phyloP scores from a whole-genome alignment of 2,797 vertebrate species.

The Eospalax fontanierii region DNA sequence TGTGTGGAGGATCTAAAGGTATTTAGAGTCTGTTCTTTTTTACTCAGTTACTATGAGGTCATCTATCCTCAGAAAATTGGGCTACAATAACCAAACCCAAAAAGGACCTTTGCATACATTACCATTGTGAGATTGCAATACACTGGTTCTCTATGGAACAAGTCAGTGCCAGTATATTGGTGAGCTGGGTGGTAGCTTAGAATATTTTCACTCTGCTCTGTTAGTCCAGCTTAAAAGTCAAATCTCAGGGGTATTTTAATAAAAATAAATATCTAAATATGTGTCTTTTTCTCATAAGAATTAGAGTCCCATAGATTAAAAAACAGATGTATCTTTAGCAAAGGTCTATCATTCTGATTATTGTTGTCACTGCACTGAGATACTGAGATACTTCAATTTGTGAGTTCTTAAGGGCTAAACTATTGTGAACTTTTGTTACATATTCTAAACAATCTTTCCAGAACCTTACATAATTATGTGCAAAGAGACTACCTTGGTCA shows the following conservation, averaged over 20 bases:
- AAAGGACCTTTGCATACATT: background rate
- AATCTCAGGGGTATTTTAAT: background rate
- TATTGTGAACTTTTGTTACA: conserved; percentile 35
- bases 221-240: background rate
- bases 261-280: background rate
- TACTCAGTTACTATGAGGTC: background rate
- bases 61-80: background rate
- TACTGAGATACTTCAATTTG: conserved; percentile 25
- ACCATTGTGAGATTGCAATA: background rate
- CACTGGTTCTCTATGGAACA: background rate
- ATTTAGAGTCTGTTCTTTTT: background rate
- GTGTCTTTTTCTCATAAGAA: background rate
- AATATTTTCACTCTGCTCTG: background rate
- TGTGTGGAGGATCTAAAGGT: background rate
- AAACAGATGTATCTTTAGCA: background rate
- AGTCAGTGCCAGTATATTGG: background rate
- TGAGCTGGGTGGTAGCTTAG: conserved; percentile 20
- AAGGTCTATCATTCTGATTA: background rate
- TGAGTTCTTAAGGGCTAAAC: conserved; percentile 38
- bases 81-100: background rate
- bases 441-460: conserved; percentile 27
- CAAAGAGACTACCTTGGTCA: background rate
- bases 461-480: background rate
- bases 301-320: background rate
- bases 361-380: background rate